Base-by-base conservation (phyloP, 2,797 vertebrate genomes). In the Spinus olivaceus region DNA sequence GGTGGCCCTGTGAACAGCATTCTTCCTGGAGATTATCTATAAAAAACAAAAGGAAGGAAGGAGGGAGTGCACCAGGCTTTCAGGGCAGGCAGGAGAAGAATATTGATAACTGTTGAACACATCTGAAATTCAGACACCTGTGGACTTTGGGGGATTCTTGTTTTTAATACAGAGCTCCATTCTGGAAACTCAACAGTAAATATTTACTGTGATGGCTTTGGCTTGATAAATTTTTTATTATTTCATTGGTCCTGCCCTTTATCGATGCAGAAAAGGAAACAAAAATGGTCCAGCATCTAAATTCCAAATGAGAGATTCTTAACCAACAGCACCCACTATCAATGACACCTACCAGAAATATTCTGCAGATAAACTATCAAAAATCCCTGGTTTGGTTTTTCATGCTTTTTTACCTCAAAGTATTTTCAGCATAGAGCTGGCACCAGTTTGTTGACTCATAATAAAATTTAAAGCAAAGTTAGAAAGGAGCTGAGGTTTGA, bases 41-140 rank as follows among this genome's bases (percentile, higher is more conserved):
- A 21, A 32, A 71, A 69, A 74, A 53, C 27, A 8, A 39, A 61
- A 59, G 42, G 51, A 46, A 77, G 42, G 60, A 41, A 77, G 53
- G 80, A 63, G 1, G 15, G n/a, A 74, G 21, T 2, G 16, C 12
- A 24, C 0, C 0, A 11, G 33, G 8, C 20, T 41, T 33, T 51
- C 33, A 30, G 23, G 46, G 63, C 15, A 70, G 35, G 27, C 53
- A 87, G 41, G 54, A 47, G 63, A 79, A 87, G 23, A 3, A 70
- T 35, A 1, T 16, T 70, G 32, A 6, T 27, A 81, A 57, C 16
- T 10, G 4, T 5, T 46, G 24, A 65, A 59, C 39, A 54, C 24
- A 73, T 23, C n/a, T 66, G 60, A 66, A 65, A 81, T 61, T 60
- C 66, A 72, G n/a, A 53, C 17, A 61, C 8, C 18, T 71, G 3